Percentiles rank a stretch among this genome's conserved stretches.
Evolutionary conservation across 2,797 vertebrate species (phyloP).

Genomic region (Gymnopithys bicolor): DNA sequence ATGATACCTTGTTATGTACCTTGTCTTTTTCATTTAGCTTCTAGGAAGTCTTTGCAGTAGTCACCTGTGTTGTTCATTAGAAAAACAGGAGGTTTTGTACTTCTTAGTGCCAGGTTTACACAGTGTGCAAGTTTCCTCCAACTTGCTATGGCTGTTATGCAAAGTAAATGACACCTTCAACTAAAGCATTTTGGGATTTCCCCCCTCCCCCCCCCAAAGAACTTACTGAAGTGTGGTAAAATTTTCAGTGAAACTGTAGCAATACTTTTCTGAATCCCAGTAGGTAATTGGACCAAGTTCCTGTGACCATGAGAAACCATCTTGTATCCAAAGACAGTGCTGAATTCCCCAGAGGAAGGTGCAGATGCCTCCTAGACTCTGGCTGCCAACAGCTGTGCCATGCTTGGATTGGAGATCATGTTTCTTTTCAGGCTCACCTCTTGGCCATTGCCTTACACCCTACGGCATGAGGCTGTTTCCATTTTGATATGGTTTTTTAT

Average conservation of each 20-base stretch:
- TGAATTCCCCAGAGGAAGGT: neutral
- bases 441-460: neutral
- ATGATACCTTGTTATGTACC: neutral
- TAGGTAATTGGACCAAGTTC: neutral
- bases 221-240: neutral
- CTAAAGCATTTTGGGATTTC: accelerated
- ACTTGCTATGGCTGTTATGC: neutral
- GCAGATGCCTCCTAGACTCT: neutral
- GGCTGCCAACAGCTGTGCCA: accelerated
- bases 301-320: neutral
- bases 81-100: neutral
- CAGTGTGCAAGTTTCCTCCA: neutral
- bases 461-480: accelerated
- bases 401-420: accelerated
- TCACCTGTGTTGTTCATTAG: neutral
- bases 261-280: neutral
- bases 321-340: neutral
- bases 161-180: neutral
- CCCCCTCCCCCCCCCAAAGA: accelerated
- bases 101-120: neutral
- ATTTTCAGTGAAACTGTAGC: neutral
- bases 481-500: neutral
- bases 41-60: neutral
- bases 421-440: neutral
- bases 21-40: neutral